These are phyloP conservation scores for Micoletzkya japonica DNA, from an alignment of 2,888 invertebrate genomes.

Conservation along the genomic window DNA sequence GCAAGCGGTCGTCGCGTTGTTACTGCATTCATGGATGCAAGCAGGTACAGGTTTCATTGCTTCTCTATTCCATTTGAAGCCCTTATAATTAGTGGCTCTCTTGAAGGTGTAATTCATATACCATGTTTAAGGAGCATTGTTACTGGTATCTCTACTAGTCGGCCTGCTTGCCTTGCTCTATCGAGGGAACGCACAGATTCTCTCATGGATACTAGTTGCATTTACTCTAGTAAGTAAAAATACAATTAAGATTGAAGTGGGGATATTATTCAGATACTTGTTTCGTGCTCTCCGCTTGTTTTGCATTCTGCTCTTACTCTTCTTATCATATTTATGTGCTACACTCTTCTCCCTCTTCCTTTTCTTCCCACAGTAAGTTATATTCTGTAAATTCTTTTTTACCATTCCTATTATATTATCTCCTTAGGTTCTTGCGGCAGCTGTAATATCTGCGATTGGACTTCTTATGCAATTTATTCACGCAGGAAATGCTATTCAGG, in stretches of 20 bases:
- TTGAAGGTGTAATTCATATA: background rate
- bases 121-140: background rate
- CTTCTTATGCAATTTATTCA: conserved; percentile 42
- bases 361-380: conserved; percentile 49
- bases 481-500: too few species aligned
- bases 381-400: too few species aligned
- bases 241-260: background rate
- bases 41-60: conserved; percentile 10
- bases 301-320: conserved; percentile 46
- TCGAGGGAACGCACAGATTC: conserved; percentile 24
- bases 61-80: too few species aligned
- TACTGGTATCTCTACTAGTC: background rate
- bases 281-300: conserved; percentile 38
- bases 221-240: conserved; percentile 13
- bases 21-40: conserved; percentile 20
- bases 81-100: background rate
- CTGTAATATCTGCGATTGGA: conserved; percentile 44
- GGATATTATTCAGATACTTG: conserved; percentile 36
- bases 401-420: background rate
- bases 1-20: conserved; percentile 15
- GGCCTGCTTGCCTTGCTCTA: conserved; percentile 1
- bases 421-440: conserved; percentile 41
- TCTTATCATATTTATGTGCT: conserved; percentile 54
- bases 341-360: conserved; percentile 57
- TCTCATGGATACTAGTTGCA: conserved; percentile 26